Percentiles rank a stretch among this genome's conserved stretches.
These are phyloP conservation scores for Halictus quadricinctus DNA, from an alignment of 2,888 invertebrate species.

Conservation along the genomic window DNA sequence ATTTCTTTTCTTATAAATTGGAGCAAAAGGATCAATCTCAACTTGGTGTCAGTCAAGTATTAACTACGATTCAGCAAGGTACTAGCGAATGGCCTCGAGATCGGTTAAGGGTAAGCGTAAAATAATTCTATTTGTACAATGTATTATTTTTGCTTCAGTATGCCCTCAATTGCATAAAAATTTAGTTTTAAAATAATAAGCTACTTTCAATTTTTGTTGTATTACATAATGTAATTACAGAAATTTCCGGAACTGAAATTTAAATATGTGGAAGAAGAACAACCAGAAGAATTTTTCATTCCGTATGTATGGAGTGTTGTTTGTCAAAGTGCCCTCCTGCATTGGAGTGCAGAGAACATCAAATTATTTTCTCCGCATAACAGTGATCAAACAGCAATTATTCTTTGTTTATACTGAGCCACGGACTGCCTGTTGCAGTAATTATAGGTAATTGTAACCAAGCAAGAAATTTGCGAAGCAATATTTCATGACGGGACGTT, in stretches of 20 bases:
- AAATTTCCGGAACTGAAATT: conserved; percentile 99
- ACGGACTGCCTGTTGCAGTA: conserved; percentile 60
- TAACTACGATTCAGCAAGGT: conserved; percentile 94
- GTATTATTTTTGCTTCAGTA: background rate
- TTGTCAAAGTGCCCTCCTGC: conserved; percentile 82
- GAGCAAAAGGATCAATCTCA: conserved; percentile 84
- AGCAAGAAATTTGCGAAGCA: conserved; percentile 31
- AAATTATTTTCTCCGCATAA: conserved; percentile 79
- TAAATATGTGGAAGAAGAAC: conserved; percentile 99
- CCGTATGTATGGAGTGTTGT: conserved; percentile 99
- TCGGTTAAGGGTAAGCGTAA: conserved; percentile 89
- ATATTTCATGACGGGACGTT: conserved; percentile 38
- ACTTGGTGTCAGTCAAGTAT: conserved; percentile 93
- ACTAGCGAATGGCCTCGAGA: conserved; percentile 97
- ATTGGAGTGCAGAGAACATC: conserved; percentile 81
- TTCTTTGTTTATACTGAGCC: conserved; percentile 79
- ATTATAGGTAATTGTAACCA: conserved; percentile 32
- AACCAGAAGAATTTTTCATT: conserved; percentile 99
- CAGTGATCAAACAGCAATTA: conserved; percentile 79
- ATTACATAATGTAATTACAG: conserved; percentile 83
- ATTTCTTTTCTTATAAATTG: conserved; percentile 87
- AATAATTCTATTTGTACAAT: conserved; percentile 13
- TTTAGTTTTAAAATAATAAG: background rate
- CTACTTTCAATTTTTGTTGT: background rate
- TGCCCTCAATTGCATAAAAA: background rate